Evolutionary conservation across 1,140 invertebrate species (phyloP).

Genomic region (Eumaeus atala): DNA sequence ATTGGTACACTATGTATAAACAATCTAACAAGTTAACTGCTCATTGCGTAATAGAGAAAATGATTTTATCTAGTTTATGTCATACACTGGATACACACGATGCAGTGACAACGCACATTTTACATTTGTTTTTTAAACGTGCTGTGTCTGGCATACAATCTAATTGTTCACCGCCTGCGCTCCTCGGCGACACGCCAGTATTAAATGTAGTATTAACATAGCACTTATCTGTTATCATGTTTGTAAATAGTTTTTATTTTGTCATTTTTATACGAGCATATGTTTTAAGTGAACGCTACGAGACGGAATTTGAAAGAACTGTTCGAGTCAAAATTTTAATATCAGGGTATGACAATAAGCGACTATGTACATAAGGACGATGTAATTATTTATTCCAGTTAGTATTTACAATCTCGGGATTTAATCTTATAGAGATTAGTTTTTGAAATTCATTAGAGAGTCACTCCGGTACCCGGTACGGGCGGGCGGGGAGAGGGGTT

Average conservation of each 20-base stretch:
- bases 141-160: no score
- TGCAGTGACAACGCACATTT: no score
- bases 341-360: not conserved
- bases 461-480: constrained; percentile 12
- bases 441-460: constrained; percentile 22
- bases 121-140: no score
- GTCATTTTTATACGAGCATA: not conserved
- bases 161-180: no score
- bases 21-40: no score
- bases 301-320: not conserved
- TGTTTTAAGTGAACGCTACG: not conserved
- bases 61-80: no score
- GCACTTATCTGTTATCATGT: constrained; percentile 2
- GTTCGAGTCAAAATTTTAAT: constrained; percentile 4
- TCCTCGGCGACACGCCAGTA: constrained; percentile 1
- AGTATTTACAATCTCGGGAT: not conserved
- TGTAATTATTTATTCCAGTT: not conserved
- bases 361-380: not conserved
- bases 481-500: not conserved
- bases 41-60: no score
- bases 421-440: constrained; percentile 11
- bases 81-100: no score
- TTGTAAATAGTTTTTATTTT: constrained; percentile 9
- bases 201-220: constrained; percentile 7
- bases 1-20: no score